Conservation (phyloP, 2,888 invertebrate genomes). For the Tipula lateralis region DNA sequence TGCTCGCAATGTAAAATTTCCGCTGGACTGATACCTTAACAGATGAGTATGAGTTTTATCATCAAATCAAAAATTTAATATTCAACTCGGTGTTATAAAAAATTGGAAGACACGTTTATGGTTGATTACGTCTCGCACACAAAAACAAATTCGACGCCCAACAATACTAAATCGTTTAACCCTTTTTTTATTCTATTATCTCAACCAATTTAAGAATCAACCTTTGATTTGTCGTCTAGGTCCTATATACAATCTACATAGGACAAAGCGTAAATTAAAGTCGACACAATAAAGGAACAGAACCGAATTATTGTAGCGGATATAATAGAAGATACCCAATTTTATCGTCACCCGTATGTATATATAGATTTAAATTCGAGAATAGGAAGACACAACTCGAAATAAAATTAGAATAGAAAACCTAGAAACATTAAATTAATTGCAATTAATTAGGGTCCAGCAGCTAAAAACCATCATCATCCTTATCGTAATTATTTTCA, state of each 20-base stretch:
- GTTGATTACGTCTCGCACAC: too few relatives aligned
- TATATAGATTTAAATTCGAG: not conserved
- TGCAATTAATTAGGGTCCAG: conserved; percentile 19
- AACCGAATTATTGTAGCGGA: not conserved
- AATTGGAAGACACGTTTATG: too few relatives aligned
- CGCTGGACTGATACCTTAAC: too few relatives aligned
- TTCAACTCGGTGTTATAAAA: too few relatives aligned
- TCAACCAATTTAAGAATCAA: too few relatives aligned
- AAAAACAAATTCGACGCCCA: too few relatives aligned
- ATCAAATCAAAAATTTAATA: too few relatives aligned
- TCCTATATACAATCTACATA: not conserved
- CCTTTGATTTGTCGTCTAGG: not conserved
- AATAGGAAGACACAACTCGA: not conserved
- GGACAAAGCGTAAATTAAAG: not conserved
- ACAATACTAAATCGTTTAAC: not conserved
- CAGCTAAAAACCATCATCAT: not conserved
- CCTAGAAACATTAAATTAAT: not conserved
- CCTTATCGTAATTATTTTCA: not conserved
- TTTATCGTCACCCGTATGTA: not conserved
- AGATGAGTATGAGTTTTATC: too few relatives aligned
- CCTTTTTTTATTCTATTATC: too few relatives aligned
- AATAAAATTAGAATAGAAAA: not conserved
- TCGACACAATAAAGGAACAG: not conserved
- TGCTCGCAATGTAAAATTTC: too few relatives aligned
- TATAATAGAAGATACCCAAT: not conserved